These are phyloP conservation scores for Calidris pugnax DNA, from an alignment of 2,113 vertebrate genomes.

Conservation along the genomic window DNA sequence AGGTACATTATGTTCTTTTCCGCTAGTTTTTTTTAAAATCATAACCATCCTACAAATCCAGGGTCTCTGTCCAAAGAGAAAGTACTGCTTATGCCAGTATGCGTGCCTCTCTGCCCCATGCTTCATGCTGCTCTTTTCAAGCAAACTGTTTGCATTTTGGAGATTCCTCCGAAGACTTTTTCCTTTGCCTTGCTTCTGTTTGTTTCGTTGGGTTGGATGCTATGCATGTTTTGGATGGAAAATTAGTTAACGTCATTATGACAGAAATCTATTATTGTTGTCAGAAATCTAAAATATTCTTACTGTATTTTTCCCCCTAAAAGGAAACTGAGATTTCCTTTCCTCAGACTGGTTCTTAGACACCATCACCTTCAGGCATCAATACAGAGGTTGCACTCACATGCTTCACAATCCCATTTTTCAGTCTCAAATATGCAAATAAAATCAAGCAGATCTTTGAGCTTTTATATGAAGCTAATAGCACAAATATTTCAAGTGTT, in stretches of 20 bases:
- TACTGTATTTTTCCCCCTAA: neutral
- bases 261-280: neutral
- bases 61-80: neutral
- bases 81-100: neutral
- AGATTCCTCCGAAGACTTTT: neutral
- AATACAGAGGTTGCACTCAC: neutral
- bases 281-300: neutral
- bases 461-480: neutral
- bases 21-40: neutral
- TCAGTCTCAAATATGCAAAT: neutral
- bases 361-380: neutral
- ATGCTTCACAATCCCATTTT: neutral
- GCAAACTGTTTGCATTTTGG: neutral
- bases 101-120: neutral
- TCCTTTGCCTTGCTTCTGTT: neutral
- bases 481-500: neutral
- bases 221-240: neutral
- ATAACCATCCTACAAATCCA: neutral
- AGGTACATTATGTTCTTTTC: conserved; percentile 31
- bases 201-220: neutral
- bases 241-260: neutral
- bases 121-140: neutral
- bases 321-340: neutral
- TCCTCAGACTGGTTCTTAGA: neutral
- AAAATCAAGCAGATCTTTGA: neutral